A percentile compares a stretch with the other conserved stretches of the same genome.
Conservation (phyloP, 2,113 vertebrate species). For the Toxotes chatareus region DNA sequence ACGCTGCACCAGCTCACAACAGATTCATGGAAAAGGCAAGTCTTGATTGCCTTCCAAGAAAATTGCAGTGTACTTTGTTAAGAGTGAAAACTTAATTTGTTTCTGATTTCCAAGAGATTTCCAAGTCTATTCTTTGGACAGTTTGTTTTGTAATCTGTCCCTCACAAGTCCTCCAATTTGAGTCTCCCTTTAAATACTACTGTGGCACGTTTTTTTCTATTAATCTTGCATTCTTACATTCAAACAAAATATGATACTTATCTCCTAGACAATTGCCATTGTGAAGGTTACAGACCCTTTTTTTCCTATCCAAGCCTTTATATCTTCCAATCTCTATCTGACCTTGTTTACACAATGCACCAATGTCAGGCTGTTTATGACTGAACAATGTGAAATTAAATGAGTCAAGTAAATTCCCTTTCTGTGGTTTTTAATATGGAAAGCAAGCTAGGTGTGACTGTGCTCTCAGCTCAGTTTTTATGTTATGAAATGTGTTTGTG, state of each 20-base stretch:
- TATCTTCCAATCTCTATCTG: not conserved
- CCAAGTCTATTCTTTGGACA: not conserved
- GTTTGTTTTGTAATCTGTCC: not conserved
- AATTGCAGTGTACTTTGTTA: not conserved
- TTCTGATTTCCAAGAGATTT: too few relatives aligned
- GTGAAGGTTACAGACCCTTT: not conserved
- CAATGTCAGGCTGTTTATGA: not conserved
- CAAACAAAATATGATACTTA: not conserved
- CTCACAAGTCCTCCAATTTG: not conserved
- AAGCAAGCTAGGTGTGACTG: not conserved
- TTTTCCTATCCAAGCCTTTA: not conserved
- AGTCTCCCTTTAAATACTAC: not conserved
- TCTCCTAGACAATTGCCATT: not conserved
- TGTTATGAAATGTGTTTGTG: constrained; percentile 6
- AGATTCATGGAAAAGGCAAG: not conserved
- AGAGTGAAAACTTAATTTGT: too few relatives aligned
- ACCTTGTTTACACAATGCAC: constrained; percentile 14
- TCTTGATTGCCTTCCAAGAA: not conserved
- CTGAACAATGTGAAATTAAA: not conserved
- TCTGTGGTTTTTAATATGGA: constrained; percentile 4
- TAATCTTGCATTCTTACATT: not conserved
- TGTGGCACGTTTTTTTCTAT: not conserved
- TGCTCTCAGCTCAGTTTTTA: not conserved
- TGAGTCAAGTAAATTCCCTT: not conserved
- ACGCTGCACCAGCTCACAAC: not conserved